Evolutionary conservation across 2,113 vertebrate genomes (phyloP).

Genomic region (Tachuris rubrigastra): DNA sequence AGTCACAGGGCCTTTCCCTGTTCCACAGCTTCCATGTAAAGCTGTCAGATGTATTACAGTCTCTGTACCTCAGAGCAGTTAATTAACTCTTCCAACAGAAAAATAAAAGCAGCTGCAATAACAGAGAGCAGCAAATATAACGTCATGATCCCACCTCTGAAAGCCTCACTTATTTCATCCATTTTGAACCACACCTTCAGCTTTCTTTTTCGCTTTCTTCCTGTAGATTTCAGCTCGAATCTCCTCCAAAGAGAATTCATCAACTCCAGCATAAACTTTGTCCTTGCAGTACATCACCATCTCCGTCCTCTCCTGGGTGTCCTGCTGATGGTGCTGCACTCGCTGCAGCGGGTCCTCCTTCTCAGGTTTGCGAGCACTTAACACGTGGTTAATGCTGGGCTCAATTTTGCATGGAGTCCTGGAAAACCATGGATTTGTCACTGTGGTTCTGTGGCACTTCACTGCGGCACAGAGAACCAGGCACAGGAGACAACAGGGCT

Average conservation of each 20-base stretch:
- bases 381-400: constrained; percentile 83
- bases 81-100: background rate
- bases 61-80: background rate
- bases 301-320: constrained; percentile 75
- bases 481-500: background rate
- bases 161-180: background rate
- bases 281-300: constrained; percentile 93
- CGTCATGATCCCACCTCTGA: background rate
- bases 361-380: constrained; percentile 85
- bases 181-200: constrained; percentile 53
- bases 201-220: constrained; percentile 76
- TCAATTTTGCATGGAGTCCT: constrained; percentile 98
- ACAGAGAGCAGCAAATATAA: background rate
- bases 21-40: background rate
- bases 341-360: constrained; percentile 85
- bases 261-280: constrained; percentile 87
- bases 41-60: background rate
- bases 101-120: background rate
- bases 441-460: background rate
- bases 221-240: constrained; percentile 88
- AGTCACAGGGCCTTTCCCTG: background rate
- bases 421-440: background rate
- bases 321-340: constrained; percentile 83
- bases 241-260: constrained; percentile 95
- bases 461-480: background rate